phyloP scores from a whole-genome alignment of 1,140 invertebrate genomes.

The Ctenoplectra terminalis region DNA sequence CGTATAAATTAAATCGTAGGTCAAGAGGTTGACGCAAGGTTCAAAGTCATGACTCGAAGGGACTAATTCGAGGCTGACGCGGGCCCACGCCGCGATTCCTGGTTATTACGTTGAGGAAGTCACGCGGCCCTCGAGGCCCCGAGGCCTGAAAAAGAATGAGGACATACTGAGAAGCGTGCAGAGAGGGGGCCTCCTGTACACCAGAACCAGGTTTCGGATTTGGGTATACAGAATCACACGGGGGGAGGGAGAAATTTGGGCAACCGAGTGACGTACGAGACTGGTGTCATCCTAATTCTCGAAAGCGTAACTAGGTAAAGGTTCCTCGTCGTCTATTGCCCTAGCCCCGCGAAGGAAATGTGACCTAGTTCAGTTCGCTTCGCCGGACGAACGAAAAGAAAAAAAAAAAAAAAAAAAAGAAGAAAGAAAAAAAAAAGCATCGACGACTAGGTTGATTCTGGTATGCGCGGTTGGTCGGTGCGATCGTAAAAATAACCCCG shows the following conservation, averaged over 20 bases:
- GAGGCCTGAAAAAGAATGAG: constrained; percentile 74
- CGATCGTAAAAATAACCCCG: constrained; percentile 51
- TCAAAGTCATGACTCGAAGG: too few species aligned
- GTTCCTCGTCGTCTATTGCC: constrained; percentile 34
- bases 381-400: neutral
- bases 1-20: too few species aligned
- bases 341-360: constrained; percentile 39
- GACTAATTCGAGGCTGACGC: constrained; percentile 42
- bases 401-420: neutral
- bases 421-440: neutral
- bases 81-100: constrained; percentile 25
- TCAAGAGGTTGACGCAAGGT: too few species aligned
- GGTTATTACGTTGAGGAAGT: constrained; percentile 68
- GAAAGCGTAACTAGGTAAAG: constrained; percentile 61
- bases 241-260: constrained; percentile 32
- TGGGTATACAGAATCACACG: constrained; percentile 3
- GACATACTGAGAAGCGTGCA: constrained; percentile 65
- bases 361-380: constrained; percentile 47
- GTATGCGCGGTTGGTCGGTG: constrained; percentile 22
- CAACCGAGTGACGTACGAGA: neutral
- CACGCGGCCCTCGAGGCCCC: constrained; percentile 69
- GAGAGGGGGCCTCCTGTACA: constrained; percentile 5
- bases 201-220: constrained; percentile 61
- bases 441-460: constrained; percentile 21
- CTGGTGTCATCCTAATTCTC: constrained; percentile 45